A percentile compares a stretch with the other conserved stretches of the same genome.
These are phyloP conservation scores for Papilio polytes DNA, from an alignment of 1,140 invertebrate genomes.

Conservation along the genomic window DNA sequence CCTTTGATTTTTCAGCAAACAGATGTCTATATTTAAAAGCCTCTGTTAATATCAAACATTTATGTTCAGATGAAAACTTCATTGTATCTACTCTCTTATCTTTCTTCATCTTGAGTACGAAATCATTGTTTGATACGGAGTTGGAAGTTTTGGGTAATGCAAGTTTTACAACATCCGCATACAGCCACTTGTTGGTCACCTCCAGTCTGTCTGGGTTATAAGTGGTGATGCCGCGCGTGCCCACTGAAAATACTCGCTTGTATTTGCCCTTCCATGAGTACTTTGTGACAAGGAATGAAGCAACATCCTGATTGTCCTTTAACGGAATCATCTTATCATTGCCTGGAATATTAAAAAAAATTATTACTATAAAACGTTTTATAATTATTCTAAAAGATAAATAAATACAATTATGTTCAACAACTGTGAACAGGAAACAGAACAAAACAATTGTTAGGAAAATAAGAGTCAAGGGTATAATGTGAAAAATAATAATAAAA, in stretches of 20 bases:
- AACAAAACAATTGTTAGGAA: background rate
- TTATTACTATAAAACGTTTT: conserved; percentile 27
- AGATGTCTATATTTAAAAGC: conserved; percentile 92
- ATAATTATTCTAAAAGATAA: conserved; percentile 33
- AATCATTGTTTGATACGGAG: conserved; percentile 86
- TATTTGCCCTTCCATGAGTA: conserved; percentile 99
- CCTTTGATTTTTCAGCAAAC: conserved; percentile 92
- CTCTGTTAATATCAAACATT: conserved; percentile 96
- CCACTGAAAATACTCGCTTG: conserved; percentile 98
- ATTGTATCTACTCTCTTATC: conserved; percentile 97
- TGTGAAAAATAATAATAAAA: background rate
- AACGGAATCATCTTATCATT: conserved; percentile 91
- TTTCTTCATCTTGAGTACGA: conserved; percentile 94
- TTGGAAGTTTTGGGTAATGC: conserved; percentile 86
- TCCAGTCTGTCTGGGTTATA: conserved; percentile 98
- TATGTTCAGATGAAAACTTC: conserved; percentile 98
- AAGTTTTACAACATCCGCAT: conserved; percentile 92
- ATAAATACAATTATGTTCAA: conserved; percentile 23
- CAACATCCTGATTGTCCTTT: conserved; percentile 95
- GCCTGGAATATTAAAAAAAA: conserved; percentile 61
- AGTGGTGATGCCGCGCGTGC: conserved; percentile 97
- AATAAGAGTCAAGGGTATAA: conserved; percentile 4
- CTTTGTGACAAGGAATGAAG: conserved; percentile 97
- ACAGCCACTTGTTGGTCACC: conserved; percentile 96
- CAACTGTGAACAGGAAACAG: background rate